These are phyloP conservation scores for Eulemur coronatus DNA, from an alignment of 2,797 vertebrate genomes.

Conservation along the genomic window DNA sequence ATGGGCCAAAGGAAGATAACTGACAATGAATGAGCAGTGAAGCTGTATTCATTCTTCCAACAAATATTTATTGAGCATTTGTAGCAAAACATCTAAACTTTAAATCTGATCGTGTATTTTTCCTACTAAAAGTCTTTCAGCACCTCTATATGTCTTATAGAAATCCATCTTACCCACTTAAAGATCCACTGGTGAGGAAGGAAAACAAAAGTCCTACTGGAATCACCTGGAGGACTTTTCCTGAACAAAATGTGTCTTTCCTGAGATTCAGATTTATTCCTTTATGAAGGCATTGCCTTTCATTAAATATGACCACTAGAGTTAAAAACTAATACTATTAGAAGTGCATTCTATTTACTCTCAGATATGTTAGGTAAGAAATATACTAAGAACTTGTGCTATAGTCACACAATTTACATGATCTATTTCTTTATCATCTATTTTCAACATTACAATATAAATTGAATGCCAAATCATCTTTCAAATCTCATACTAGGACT, in stretches of 20 bases:
- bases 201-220: not conserved
- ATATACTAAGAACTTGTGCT: not conserved
- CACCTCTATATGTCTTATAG: not conserved
- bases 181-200: not conserved
- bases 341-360: not conserved
- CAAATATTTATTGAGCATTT: not conserved
- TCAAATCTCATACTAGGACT: not conserved
- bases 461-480: not conserved
- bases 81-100: not conserved
- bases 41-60: not conserved
- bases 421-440: no score
- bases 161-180: not conserved
- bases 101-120: not conserved
- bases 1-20: not conserved
- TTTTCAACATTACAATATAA: no score
- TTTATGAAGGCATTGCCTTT: not conserved
- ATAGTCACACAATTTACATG: not conserved
- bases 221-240: not conserved
- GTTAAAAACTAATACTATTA: not conserved
- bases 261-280: not conserved
- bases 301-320: not conserved
- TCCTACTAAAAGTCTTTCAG: conserved; percentile 33
- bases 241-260: not conserved
- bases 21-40: not conserved
- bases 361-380: not conserved